Percentiles rank a stretch among this genome's conserved stretches.
phyloP scores from a whole-genome alignment of 2,113 vertebrate species.

The Pygoscelis adeliae region DNA sequence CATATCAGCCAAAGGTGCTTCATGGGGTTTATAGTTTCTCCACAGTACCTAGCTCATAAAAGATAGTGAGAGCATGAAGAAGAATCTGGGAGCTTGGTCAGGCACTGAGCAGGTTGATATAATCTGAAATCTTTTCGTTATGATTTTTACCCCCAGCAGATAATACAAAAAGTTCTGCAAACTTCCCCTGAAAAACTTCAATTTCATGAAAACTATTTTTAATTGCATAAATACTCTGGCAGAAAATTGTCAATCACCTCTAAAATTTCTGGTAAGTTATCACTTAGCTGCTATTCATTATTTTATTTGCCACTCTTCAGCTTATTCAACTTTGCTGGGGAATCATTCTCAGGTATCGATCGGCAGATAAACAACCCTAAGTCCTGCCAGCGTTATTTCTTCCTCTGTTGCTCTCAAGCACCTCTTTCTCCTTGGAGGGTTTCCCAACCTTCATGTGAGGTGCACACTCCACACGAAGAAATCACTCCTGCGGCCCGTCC shows the following conservation, averaged over 20 bases:
- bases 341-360: not conserved
- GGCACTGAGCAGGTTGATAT: not conserved
- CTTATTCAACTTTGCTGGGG: not conserved
- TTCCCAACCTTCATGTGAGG: not conserved
- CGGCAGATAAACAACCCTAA: not conserved
- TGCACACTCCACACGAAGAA: not conserved
- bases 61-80: not conserved
- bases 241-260: not conserved
- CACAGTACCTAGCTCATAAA: not conserved
- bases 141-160: not conserved
- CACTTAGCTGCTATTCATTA: not conserved
- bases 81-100: not conserved
- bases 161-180: not conserved
- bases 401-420: not conserved
- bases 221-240: not conserved
- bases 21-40: not conserved
- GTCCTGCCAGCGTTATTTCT: not conserved
- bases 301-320: not conserved
- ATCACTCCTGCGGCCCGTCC: not conserved
- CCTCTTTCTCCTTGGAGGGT: not conserved
- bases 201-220: not conserved
- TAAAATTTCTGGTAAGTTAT: not conserved
- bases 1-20: not conserved
- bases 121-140: not conserved
- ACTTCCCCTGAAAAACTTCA: not conserved